Evolutionary conservation across 2,797 vertebrate genomes (phyloP).

Genomic region (Myotis findleyi): DNA sequence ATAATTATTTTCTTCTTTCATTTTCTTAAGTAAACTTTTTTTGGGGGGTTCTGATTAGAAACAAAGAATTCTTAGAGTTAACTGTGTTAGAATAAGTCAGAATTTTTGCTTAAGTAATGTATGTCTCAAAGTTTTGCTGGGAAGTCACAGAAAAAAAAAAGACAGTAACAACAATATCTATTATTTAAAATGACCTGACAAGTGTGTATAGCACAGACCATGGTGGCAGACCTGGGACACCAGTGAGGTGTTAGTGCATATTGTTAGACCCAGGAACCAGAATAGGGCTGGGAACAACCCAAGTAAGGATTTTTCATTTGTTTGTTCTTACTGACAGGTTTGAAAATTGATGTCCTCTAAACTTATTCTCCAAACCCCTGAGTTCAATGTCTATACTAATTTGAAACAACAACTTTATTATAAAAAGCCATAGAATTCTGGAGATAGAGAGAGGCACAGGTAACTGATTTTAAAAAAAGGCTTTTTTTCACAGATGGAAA

Average conservation of each 20-base stretch:
- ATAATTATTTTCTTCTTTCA: neutral
- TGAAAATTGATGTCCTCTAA: neutral
- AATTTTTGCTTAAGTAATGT: neutral
- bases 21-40: slow-evolving; percentile 29
- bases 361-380: neutral
- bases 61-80: neutral
- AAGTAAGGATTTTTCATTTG: neutral
- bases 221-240: accelerated
- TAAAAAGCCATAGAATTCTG: slow-evolving; percentile 8
- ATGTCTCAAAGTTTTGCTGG: neutral
- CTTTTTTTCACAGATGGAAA: neutral
- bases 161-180: neutral
- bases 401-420: neutral
- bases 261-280: neutral
- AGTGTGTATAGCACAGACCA: neutral
- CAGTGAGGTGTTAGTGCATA: neutral
- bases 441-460: neutral
- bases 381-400: slow-evolving; percentile 25
- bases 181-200: neutral
- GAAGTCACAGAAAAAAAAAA: neutral
- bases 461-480: neutral
- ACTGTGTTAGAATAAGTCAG: neutral
- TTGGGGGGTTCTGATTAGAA: neutral
- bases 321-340: neutral
- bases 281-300: neutral